Conservation (phyloP, 2,888 invertebrate genomes). For the Acleris sparsana region DNA sequence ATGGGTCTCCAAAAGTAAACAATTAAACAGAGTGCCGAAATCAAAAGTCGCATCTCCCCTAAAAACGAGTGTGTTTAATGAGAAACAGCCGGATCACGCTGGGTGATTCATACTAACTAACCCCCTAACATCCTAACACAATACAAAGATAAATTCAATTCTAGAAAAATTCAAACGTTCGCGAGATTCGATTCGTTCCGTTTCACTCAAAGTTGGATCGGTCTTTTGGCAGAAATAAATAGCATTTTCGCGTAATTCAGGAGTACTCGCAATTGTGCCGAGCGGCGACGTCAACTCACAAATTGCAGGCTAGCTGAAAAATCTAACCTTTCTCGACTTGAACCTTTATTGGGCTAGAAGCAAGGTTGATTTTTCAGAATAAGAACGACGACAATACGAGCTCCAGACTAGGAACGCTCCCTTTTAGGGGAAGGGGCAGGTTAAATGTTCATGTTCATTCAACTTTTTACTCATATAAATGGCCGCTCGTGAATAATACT, state of each 20-base stretch:
- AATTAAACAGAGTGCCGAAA: neutral
- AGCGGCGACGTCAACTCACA: constrained; percentile 60
- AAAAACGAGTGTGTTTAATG: neutral
- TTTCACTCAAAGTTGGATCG: constrained; percentile 54
- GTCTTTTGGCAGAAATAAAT: constrained; percentile 62
- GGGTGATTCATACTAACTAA: too few relatives aligned
- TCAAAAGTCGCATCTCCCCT: neutral
- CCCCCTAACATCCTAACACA: neutral
- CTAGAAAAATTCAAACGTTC: constrained; percentile 36
- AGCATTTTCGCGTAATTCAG: constrained; percentile 64
- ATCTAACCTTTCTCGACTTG: constrained; percentile 41
- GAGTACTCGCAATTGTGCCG: constrained; percentile 62
- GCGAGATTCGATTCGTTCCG: constrained; percentile 42
- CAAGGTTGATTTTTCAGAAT: neutral
- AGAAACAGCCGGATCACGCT: too few relatives aligned
- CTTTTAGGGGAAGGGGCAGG: constrained; percentile 40
- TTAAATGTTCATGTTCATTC: constrained; percentile 68
- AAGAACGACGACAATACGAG: neutral
- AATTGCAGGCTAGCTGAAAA: constrained; percentile 68
- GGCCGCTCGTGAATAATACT: constrained; percentile 39
- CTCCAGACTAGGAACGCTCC: neutral
- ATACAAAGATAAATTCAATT: constrained; percentile 25
- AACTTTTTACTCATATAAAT: constrained; percentile 57
- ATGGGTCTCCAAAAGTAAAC: too few relatives aligned
- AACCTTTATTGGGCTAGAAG: neutral